Conservation (phyloP, 2,113 vertebrate genomes). For the Hassar affinis region DNA sequence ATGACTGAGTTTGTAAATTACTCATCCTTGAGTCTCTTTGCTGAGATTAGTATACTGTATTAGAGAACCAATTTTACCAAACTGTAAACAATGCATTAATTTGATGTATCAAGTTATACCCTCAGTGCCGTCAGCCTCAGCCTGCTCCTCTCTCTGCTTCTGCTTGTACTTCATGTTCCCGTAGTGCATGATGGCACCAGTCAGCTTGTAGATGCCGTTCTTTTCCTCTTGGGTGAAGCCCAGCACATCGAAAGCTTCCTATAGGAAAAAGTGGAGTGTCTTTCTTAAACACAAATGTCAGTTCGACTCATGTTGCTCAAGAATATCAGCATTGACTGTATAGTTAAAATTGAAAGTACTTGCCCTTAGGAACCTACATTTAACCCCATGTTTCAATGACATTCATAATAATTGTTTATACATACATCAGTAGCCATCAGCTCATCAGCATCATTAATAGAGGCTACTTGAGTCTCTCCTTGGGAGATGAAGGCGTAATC, state of each 20-base stretch:
- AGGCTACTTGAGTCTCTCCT: conserved; percentile 68
- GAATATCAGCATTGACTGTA: neutral
- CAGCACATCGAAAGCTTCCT: conserved; percentile 77
- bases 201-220: conserved; percentile 72
- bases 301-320: conserved; percentile 4
- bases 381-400: neutral
- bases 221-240: conserved; percentile 80
- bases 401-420: neutral
- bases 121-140: conserved; percentile 76
- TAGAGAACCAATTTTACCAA: neutral
- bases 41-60: neutral
- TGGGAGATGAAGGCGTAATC: conserved; percentile 70
- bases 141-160: conserved; percentile 80
- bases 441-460: conserved; percentile 59
- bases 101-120: conserved; percentile 56
- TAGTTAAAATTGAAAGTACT: neutral
- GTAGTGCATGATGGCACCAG: conserved; percentile 77
- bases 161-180: conserved; percentile 82
- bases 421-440: conserved; percentile 51
- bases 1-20: neutral
- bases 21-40: neutral
- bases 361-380: neutral
- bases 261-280: neutral
- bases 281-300: neutral
- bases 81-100: neutral